Evolutionary conservation across 2,888 invertebrate genomes (phyloP).

Genomic region (Willowsia nigromaculata): DNA sequence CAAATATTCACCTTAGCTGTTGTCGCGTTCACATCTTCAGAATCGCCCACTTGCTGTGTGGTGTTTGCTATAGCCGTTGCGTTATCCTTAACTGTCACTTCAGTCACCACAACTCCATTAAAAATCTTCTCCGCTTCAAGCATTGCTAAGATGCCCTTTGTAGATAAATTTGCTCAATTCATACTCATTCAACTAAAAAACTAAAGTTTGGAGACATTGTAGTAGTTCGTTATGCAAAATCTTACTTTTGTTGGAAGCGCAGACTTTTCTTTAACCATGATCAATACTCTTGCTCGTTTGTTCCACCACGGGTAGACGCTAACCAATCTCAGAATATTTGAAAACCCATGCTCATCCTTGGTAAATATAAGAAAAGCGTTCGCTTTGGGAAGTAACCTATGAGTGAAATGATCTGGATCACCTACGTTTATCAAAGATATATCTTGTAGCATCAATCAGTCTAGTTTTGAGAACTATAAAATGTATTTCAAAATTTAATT

Average conservation of each 20-base stretch:
- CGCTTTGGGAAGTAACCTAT: constrained; percentile 75
- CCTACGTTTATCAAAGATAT: too few relatives aligned
- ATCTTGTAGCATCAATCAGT: too few relatives aligned
- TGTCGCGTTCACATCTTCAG: background rate
- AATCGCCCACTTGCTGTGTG: background rate
- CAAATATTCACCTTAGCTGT: background rate
- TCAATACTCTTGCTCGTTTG: constrained; percentile 69
- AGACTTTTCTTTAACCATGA: constrained; percentile 75
- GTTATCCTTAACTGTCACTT: constrained; percentile 64
- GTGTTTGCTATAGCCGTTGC: background rate
- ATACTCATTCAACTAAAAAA: background rate
- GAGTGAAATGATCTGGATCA: constrained; percentile 74
- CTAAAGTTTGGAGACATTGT: background rate
- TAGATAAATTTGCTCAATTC: background rate
- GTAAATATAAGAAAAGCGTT: constrained; percentile 76
- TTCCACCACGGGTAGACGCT: constrained; percentile 70
- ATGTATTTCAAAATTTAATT: background rate
- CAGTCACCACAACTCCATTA: constrained; percentile 76
- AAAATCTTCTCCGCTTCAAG: constrained; percentile 75
- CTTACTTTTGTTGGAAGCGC: constrained; percentile 74
- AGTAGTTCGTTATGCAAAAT: background rate
- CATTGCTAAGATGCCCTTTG: constrained; percentile 73
- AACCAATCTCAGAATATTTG: constrained; percentile 68
- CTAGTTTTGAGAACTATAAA: background rate
- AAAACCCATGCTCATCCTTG: constrained; percentile 75